Percentiles rank a stretch among this genome's conserved stretches.
Evolutionary conservation across 2,113 vertebrate species (phyloP).

Genomic region (Monarcha castaneiventris): DNA sequence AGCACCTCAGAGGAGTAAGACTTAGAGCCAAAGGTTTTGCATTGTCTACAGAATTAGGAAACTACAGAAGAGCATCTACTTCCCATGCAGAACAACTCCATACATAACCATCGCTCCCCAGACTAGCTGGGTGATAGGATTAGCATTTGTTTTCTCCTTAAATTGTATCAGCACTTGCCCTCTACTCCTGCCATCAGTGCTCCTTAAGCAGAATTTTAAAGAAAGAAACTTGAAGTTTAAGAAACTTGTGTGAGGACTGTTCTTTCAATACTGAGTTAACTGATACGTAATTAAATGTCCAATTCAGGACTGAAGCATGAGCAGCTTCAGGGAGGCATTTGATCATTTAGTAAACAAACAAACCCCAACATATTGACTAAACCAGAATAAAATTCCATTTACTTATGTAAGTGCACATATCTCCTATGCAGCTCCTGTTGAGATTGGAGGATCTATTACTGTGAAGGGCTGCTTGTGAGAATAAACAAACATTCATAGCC

Average conservation of each 20-base stretch:
- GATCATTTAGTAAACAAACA: background rate
- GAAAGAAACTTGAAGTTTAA: background rate
- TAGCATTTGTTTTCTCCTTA: background rate
- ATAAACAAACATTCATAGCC: background rate
- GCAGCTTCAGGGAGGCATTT: background rate
- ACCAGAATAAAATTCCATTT: background rate
- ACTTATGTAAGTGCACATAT: background rate
- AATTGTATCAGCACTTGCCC: background rate
- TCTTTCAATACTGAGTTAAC: background rate
- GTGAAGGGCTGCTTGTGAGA: background rate
- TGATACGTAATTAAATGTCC: background rate
- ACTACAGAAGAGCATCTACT: background rate
- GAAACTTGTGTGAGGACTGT: background rate
- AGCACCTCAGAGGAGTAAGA: background rate
- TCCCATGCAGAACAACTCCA: background rate
- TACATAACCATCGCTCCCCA: background rate
- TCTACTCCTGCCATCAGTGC: background rate
- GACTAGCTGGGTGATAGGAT: background rate
- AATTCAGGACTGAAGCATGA: background rate
- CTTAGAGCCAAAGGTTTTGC: background rate
- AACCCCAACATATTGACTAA: background rate
- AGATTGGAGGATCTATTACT: background rate
- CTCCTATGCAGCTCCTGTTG: background rate
- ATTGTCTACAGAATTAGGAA: background rate
- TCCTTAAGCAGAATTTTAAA: background rate